phyloP scores from a whole-genome alignment of 2,113 vertebrate genomes.

The Potamarius usumacintae region DNA sequence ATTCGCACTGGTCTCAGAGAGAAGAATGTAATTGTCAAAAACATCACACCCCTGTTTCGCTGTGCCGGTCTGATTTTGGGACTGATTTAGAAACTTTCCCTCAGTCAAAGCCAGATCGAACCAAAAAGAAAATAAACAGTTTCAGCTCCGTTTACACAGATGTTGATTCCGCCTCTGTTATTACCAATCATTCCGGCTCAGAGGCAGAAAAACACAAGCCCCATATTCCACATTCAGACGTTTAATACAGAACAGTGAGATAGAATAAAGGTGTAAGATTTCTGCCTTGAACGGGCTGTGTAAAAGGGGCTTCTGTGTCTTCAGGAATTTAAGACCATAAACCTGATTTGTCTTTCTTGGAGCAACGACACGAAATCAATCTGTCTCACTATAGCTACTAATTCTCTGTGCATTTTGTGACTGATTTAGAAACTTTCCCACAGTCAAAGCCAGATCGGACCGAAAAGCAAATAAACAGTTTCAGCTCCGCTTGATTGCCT shows the following conservation, averaged over 20 bases:
- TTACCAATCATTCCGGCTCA: no score
- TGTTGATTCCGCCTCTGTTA: no score
- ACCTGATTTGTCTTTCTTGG: background rate
- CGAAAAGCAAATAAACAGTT: slow-evolving; percentile 1
- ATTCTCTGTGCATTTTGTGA: background rate
- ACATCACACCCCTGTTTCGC: no score
- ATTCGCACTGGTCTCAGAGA: no score
- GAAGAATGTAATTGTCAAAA: no score
- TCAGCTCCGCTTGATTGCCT: background rate
- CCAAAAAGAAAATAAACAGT: slow-evolving; percentile 1
- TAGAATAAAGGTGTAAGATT: no score
- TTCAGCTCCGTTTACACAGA: background rate
- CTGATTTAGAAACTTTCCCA: background rate
- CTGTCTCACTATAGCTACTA: background rate
- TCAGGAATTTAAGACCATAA: no score
- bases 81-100: background rate
- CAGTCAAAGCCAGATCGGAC: background rate
- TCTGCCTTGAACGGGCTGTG: no score
- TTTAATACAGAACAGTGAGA: no score
- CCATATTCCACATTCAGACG: no score
- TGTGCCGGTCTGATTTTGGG: background rate
- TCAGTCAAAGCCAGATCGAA: background rate
- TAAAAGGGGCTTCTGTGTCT: background rate
- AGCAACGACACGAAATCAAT: background rate
- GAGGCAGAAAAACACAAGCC: no score